Conservation (phyloP, 1,140 invertebrate genomes). For the Philotrypesis tridentata region DNA sequence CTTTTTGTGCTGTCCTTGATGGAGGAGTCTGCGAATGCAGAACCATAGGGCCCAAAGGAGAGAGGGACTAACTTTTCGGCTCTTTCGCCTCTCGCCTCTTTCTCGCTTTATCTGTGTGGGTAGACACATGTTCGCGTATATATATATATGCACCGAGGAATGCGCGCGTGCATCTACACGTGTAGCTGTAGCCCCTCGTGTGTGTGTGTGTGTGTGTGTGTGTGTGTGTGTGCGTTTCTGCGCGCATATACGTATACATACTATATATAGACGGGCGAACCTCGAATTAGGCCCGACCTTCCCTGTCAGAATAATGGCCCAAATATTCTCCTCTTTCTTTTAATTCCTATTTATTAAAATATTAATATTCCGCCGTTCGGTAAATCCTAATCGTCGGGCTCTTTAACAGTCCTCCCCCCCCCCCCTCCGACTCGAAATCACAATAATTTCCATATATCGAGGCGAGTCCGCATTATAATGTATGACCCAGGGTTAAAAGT, state of each 20-base stretch:
- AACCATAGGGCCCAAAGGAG: conserved; percentile 65
- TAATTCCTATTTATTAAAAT: conserved; percentile 44
- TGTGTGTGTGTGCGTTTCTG: no score
- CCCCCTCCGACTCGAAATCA: no score
- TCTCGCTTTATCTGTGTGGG: not conserved
- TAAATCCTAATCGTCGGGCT: not conserved
- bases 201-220: no score
- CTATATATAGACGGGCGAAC: conserved; percentile 19
- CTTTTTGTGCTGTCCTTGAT: conserved; percentile 75
- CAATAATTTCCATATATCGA: not conserved
- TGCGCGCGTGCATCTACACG: not conserved
- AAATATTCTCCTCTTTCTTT: conserved; percentile 3
- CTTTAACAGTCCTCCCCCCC: not conserved
- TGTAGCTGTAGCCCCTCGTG: no score
- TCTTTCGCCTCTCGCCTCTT: not conserved
- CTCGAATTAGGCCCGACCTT: conserved; percentile 65
- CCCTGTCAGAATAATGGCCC: conserved; percentile 10
- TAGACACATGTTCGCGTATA: not conserved
- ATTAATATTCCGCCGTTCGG: not conserved
- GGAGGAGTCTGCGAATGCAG: conserved; percentile 74
- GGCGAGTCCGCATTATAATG: not conserved
- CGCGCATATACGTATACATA: not conserved
- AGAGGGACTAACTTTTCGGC: conserved; percentile 28
- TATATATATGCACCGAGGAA: not conserved
- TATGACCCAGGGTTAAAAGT: not conserved